Evolutionary conservation across 2,797 vertebrate genomes (phyloP), one percentile per base, ranked within the genome.

Genomic region (Pelobates cultripes): DNA sequence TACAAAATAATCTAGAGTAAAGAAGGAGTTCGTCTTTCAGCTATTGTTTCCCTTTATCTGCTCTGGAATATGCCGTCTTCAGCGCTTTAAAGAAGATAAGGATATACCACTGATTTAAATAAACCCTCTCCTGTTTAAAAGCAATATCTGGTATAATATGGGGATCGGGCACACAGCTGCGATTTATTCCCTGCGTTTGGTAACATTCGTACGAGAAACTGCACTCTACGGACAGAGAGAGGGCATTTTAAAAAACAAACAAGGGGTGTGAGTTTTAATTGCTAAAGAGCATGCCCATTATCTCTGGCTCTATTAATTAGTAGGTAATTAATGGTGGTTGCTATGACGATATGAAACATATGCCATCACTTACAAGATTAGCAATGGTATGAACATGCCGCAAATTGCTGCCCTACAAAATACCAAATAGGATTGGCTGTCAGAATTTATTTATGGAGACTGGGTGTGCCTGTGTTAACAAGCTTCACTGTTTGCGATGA

Each of bases 221-320:
- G 41, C 77, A 14, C 4, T 51, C 43, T 42, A 10, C 15, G 47
- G 47, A 57, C 42, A 15, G 70, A 73, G 14, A 28, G 28, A 28
- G 28, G 28, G 28, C 28, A 28, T 28, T 28, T 28, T 28, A n/a
- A 68, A n/a, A 42, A 13, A 68, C 15, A 82, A 28, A 10, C n/a
- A 28, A 44, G 47, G 75, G 75, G 80, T 77, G 69, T 73, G 69
- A 77, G 47, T 12, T 13, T 10, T 77, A 73, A 67, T 71, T 82
- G 74, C 73, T 53, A 70, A 44, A 76, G 75, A 63, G 69, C 69
- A 67, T 64, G 70, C 15, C 73, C 77, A 77, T 73, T 41, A 68
- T 77, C 70, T 81, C 79, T 68, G 53, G 67, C 73, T 76, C 79
- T 55, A 71, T 70, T 81, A 75, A 81, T 81, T 75, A 81, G 73